Evolutionary conservation across 2,888 invertebrate species (phyloP).

Genomic region (Ephialtes manifestator): DNA sequence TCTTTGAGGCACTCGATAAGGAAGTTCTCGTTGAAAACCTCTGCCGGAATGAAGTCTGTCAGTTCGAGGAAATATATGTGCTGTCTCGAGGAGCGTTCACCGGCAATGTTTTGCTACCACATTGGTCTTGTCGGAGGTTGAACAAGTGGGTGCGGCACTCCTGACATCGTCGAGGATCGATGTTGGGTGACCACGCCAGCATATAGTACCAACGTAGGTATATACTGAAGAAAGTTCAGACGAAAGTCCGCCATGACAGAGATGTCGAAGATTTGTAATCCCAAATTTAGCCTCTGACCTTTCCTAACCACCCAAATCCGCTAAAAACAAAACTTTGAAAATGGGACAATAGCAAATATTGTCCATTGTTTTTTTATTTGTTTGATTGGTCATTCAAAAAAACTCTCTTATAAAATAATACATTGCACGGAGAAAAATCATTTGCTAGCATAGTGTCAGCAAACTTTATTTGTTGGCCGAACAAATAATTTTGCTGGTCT

Average conservation of each 20-base stretch:
- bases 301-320: neutral
- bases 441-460: too few species aligned
- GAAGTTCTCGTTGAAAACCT: slow-evolving; percentile 6
- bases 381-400: too few species aligned
- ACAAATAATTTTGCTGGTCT: too few species aligned
- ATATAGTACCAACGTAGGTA: slow-evolving; percentile 15
- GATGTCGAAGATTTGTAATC: slow-evolving; percentile 48
- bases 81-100: slow-evolving; percentile 52
- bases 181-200: slow-evolving; percentile 67
- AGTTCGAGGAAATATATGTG: slow-evolving; percentile 35
- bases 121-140: slow-evolving; percentile 35
- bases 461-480: too few species aligned
- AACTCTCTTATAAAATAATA: too few species aligned
- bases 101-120: slow-evolving; percentile 30
- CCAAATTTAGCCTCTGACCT: slow-evolving; percentile 13
- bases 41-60: slow-evolving; percentile 38
- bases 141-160: slow-evolving; percentile 70
- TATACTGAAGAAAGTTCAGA: slow-evolving; percentile 20
- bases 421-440: too few species aligned
- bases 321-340: too few species aligned
- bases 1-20: slow-evolving; percentile 6
- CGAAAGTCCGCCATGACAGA: neutral
- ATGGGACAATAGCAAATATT: too few species aligned
- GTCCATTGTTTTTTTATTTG: too few species aligned
- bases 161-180: slow-evolving; percentile 69